phyloP scores from a whole-genome alignment of 2,888 invertebrate genomes.

The Uloborus plumipes region DNA sequence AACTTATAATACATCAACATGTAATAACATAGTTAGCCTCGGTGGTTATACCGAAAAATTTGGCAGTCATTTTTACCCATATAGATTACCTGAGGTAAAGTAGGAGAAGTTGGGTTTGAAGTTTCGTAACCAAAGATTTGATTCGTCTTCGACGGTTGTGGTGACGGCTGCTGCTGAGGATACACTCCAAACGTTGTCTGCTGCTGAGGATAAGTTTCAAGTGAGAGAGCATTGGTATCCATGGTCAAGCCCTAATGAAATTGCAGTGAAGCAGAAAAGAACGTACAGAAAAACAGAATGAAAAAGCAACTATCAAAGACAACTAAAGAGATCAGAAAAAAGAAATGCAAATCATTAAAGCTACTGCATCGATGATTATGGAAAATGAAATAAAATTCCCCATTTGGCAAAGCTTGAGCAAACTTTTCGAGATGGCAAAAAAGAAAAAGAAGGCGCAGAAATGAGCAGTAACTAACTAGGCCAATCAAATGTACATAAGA shows the following conservation, averaged over 20 bases:
- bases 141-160: conserved; percentile 31
- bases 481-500: too few species aligned
- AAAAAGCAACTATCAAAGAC: conserved; percentile 57
- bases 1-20: too few species aligned
- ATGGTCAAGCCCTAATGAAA: conserved; percentile 66
- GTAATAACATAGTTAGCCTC: too few species aligned
- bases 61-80: too few species aligned
- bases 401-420: too few species aligned
- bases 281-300: conserved; percentile 54
- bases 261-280: conserved; percentile 46
- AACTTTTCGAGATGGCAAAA: too few species aligned
- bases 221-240: conserved; percentile 67
- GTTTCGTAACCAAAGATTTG: conserved; percentile 59
- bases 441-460: too few species aligned
- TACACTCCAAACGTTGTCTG: conserved; percentile 66
- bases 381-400: too few species aligned
- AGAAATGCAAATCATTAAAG: background rate
- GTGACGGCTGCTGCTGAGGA: conserved; percentile 44
- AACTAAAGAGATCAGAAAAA: conserved; percentile 47
- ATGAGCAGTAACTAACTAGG: too few species aligned
- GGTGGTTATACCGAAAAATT: too few species aligned
- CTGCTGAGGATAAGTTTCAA: conserved; percentile 65
- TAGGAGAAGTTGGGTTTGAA: conserved; percentile 60
- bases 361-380: too few species aligned
- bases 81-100: conserved; percentile 62